Evolutionary conservation across 2,888 invertebrate species (phyloP).

Genomic region (Adelphocoris suturalis): DNA sequence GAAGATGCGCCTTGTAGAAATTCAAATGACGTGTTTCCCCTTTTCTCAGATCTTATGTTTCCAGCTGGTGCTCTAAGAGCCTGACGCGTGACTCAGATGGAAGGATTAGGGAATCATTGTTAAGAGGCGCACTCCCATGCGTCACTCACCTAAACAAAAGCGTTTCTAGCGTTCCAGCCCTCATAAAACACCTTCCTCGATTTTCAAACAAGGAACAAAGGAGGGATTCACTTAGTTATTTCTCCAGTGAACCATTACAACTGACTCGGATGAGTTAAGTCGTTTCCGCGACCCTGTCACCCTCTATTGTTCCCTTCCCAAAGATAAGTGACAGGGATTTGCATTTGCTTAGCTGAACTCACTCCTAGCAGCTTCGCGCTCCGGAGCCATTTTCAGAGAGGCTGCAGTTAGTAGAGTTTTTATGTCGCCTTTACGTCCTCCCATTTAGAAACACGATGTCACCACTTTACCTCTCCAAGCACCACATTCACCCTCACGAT

Average conservation of each 20-base stretch:
- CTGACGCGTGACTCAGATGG: no score
- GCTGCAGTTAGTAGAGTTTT: slow-evolving; percentile 24
- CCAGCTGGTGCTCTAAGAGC: no score
- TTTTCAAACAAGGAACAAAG: slow-evolving; percentile 15
- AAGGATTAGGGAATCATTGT: no score
- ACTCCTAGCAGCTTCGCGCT: not conserved
- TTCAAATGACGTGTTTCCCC: no score
- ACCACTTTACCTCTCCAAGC: not conserved
- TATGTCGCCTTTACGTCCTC: slow-evolving; percentile 22
- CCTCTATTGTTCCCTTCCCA: not conserved
- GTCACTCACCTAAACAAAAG: not conserved
- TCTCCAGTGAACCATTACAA: slow-evolving; percentile 31
- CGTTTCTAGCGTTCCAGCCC: not conserved
- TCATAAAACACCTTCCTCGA: slow-evolving; percentile 19
- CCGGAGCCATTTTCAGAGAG: not conserved
- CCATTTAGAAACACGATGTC: slow-evolving; percentile 4
- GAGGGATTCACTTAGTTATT: slow-evolving; percentile 16
- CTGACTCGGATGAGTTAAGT: slow-evolving; percentile 18
- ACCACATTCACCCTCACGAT: not conserved
- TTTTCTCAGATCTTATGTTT: no score
- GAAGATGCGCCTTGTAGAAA: no score
- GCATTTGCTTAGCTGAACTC: slow-evolving; percentile 21
- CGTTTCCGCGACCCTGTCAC: not conserved
- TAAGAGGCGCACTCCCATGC: not conserved
- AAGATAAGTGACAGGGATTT: slow-evolving; percentile 31